phyloP scores from a whole-genome alignment of 2,888 invertebrate genomes.

The Athalia cordata region DNA sequence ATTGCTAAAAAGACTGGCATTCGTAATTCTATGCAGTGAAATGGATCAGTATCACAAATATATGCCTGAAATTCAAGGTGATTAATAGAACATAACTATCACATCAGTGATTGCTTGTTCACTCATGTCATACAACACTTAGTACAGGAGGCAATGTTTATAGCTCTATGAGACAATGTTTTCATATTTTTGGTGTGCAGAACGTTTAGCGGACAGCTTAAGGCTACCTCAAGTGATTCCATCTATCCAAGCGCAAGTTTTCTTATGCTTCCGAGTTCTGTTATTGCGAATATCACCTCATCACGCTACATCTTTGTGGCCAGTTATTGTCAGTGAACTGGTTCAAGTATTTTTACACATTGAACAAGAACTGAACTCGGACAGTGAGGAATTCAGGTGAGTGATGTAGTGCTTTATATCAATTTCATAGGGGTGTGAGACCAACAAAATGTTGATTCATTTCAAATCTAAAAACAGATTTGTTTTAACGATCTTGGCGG shows the following conservation, averaged over 20 bases:
- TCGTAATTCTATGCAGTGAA: conserved; percentile 90
- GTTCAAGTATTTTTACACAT: conserved; percentile 91
- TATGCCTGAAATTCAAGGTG: conserved; percentile 93
- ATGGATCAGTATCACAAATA: conserved; percentile 90
- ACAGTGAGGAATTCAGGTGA: conserved; percentile 86
- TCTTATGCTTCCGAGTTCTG: conserved; percentile 91
- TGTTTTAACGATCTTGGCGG: no score
- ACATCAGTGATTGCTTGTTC: not conserved
- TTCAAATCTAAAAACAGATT: no score
- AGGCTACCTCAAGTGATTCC: conserved; percentile 84
- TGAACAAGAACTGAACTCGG: conserved; percentile 87
- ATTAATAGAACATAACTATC: conserved; percentile 46
- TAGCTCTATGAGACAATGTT: not conserved
- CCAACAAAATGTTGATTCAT: no score
- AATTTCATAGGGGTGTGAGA: no score
- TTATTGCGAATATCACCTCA: conserved; percentile 89
- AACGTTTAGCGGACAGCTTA: conserved; percentile 89
- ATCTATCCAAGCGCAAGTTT: conserved; percentile 88
- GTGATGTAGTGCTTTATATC: conserved; percentile 49
- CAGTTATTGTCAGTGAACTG: conserved; percentile 92
- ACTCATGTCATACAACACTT: not conserved
- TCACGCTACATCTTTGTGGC: conserved; percentile 92
- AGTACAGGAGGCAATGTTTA: not conserved
- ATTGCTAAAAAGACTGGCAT: conserved; percentile 87
- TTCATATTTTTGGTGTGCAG: conserved; percentile 73